Evolutionary conservation across 2,888 invertebrate genomes (phyloP), one percentile per base, ranked within the genome.

Genomic region (Pristionchus japonicus): DNA sequence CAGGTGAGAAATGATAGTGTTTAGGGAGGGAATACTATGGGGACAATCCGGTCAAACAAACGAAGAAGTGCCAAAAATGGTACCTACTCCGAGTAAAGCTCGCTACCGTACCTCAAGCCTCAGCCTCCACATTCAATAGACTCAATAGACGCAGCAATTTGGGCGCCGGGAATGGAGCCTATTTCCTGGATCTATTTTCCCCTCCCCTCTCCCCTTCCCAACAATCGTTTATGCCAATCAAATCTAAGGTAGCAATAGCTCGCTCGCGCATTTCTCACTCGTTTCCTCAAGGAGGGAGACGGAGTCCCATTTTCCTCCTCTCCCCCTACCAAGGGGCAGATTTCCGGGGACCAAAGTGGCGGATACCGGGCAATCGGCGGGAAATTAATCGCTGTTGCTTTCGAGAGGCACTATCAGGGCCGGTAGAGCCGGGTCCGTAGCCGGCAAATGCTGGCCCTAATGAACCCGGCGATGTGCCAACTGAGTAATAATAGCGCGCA

Each of bases 151-250:
- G 77, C 77, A 47, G 77, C 77, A 77, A 77, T 77, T 77, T 77
- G 77, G 77, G 43, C 20, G 43, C 23, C 43, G 27, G 77, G 70
- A 77, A 77, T 77, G 77, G 77, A 77, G 77, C 77, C 77, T 77
- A 77, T 77, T 77, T 77, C 77, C 77, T 77, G 77, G 77, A 77
- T 77, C 43, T 77, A 47, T 47, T 77, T 77, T 77, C 77, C 70
- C 37, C 70, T 20, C 70, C 77, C 13, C 43, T 47, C 43, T 13
- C 27, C 77, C n/a, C 43, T n/a, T 13, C 20, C 43, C 77, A 43
- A 77, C 77, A 13, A 77, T 77, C 77, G 77, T 77, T 77, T 77
- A 77, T 77, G 77, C 77, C 77, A 77, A 77, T 77, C 77, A 77
- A 77, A 77, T 77, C 77, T 77, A 77, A 77, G 77, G 77, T 77